Evolutionary conservation across 1,140 invertebrate genomes (phyloP).

Genomic region (Liolophura sinensis): DNA sequence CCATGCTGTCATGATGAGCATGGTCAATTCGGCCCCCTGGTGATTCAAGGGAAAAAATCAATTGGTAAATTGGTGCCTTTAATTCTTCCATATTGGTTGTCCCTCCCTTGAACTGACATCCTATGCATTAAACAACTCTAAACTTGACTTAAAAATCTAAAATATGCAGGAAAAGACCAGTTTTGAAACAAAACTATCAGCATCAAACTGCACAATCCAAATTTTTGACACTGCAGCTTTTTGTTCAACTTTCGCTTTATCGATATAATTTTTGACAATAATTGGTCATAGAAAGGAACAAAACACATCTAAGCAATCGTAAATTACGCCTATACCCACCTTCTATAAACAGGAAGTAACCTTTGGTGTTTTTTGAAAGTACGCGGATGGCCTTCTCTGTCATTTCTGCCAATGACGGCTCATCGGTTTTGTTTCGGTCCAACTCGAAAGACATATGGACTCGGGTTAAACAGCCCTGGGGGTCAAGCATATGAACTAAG

Average conservation of each 20-base stretch:
- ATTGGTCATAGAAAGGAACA: too few species aligned
- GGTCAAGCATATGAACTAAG: not conserved
- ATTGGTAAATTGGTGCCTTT: not conserved
- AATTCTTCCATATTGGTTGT: not conserved
- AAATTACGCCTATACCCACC: conserved; percentile 60
- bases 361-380: conserved; percentile 75
- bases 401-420: conserved; percentile 77
- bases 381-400: conserved; percentile 79
- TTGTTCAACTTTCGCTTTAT: too few species aligned
- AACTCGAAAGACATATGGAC: conserved; percentile 75
- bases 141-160: not conserved
- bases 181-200: too few species aligned
- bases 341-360: conserved; percentile 86
- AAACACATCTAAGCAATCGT: too few species aligned
- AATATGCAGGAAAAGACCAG: not conserved
- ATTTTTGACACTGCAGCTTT: too few species aligned
- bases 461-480: conserved; percentile 67
- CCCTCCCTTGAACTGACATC: not conserved
- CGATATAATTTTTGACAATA: too few species aligned
- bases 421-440: conserved; percentile 62
- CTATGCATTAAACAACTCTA: not conserved
- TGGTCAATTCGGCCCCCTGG: conserved; percentile 70
- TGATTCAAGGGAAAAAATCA: not conserved
- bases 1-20: conserved; percentile 79
- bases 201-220: too few species aligned